Evolutionary conservation across 2,888 invertebrate species (phyloP), one percentile per base, ranked within the genome.

Genomic region (Eledona agricola): DNA sequence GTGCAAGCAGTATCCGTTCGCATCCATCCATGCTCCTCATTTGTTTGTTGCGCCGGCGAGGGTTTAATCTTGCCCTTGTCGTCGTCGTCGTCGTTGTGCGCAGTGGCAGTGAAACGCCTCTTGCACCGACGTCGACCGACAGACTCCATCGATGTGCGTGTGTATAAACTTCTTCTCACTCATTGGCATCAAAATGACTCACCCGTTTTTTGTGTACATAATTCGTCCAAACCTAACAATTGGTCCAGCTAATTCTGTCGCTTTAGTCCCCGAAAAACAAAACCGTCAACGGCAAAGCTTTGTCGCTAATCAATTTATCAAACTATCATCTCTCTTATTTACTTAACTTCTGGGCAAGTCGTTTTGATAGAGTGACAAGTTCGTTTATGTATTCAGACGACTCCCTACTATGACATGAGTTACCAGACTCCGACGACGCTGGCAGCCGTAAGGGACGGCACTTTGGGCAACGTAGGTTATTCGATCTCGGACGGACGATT

Each of bases 361-460:
- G 64, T 67, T 66, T 69, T 67, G 65, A 61, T 69, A 58, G 65
- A 66, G 60, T 57, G 62, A 58, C 58, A 62, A 59, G 60, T 63
- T 60, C 65, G 64, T 69, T 69, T 67, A 63, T 69, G 62, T 63
- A 62, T 63, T 52, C 63, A 74, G 74, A 74, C 75, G 72, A 78
- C 82, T 68, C 83, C 83, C 72, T 88, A 86, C 78, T 88, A 87
- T 77, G 88, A 88, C 77, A 81, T 88, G 78, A 84, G 86, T 76
- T 88, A 87, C 78, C 84, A 84, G 79, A 85, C 87, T 58, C 86
- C 87, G 57, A 86, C 87, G 57, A 86, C 86, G 67, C 77, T 87
- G 67, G 84, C 86, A 34, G 83, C 86, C 51, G 86, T 86, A 49
- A 77, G 86, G 58, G 87, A 86, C 69, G 82, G 80, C 58, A 83